Base-by-base conservation (phyloP, 1,140 invertebrate genomes). In the Trichonephila clavata region DNA sequence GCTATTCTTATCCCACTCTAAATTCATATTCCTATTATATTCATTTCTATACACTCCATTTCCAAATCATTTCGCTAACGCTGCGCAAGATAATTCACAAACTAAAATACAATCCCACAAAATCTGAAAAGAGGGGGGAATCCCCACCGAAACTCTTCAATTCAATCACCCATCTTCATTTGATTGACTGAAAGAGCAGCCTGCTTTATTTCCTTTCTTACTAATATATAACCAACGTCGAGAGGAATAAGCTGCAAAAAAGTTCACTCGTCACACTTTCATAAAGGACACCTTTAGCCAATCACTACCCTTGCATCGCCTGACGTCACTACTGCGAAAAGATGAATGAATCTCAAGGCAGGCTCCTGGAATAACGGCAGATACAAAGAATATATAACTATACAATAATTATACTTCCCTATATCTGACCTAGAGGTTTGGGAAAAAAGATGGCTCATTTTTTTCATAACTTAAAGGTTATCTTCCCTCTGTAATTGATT, bases 401-500 rank as follows among this genome's bases (percentile, higher is more conserved):
- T 90, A 43, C 24, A 91, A 91, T 91, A 86, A 92, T 92, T 92
- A 92, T 92, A 86, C 43, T 4, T 92, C 89, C 32, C 57, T 86
- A 21, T 4, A 86, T 92, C 84, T 86, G 91, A 92, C 91, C 91
- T 39, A 71, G 65, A 71, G 83, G 91, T 50, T 86, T 86, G 27
- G 61, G 83, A 71, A 92, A 68, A 92, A 39, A 63, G 81, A 86
- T 92, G 83, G 21, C 8, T 84, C 20, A 71, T 1, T 68, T 71
- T 77, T 59, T 43, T 77, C n/a, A 90, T 81, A 59, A 59, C 57
- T 84, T 84, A 59, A 84, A 84, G 83, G 83, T 65, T 86, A 50
- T 43, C 24, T 84, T 61, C 60, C 21, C n/a, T 63, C 68, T 60
- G 65, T 92, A 92, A 92, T 92, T 92, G 91, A 92, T 71, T 92